Evolutionary conservation across 2,113 vertebrate genomes (phyloP).

Genomic region (Isurus oxyrinchus): DNA sequence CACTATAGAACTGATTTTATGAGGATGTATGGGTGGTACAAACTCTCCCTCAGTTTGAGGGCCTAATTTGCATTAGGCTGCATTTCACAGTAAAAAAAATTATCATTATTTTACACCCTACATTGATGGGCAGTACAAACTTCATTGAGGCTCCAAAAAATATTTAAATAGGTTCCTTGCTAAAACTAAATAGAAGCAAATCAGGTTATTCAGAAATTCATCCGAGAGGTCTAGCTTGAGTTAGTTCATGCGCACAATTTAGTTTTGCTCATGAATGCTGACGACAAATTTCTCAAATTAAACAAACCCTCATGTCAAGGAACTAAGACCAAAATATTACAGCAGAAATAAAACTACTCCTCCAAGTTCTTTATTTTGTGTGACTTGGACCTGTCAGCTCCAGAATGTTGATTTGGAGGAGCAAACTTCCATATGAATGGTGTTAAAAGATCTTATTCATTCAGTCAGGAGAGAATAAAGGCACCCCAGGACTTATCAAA

Average conservation of each 20-base stretch:
- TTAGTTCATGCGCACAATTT: neutral
- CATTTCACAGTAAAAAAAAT: neutral
- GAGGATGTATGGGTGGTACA: neutral
- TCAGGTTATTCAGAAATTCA: neutral
- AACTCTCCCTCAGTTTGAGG: neutral
- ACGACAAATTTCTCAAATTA: neutral
- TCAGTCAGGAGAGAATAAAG: conserved; percentile 29
- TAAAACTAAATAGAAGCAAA: neutral
- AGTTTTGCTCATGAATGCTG: neutral
- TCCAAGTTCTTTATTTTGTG: neutral
- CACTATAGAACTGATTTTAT: neutral
- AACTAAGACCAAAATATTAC: neutral
- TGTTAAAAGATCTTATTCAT: neutral
- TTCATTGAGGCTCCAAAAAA: neutral
- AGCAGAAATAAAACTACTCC: neutral
- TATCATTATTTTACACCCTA: neutral
- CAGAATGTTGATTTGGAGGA: neutral
- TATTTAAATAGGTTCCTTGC: neutral
- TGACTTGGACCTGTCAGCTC: neutral
- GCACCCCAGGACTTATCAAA: neutral
- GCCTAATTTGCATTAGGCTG: neutral
- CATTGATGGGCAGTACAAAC: neutral
- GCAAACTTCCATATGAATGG: neutral
- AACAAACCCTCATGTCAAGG: neutral
- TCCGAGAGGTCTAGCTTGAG: neutral